Evolutionary conservation across 2,888 invertebrate species (phyloP).

Genomic region (Sinohyriopsis cumingii): DNA sequence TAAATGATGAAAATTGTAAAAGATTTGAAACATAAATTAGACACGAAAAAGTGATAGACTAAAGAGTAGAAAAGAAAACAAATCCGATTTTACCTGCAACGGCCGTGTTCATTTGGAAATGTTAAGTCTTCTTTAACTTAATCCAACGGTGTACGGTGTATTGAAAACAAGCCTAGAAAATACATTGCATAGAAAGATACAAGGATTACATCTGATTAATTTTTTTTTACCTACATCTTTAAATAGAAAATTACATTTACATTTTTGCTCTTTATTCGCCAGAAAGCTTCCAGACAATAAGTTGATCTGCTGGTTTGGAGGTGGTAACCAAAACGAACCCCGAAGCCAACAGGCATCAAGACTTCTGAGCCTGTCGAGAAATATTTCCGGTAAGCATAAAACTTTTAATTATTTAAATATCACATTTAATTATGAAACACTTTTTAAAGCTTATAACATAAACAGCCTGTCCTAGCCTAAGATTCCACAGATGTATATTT

Average conservation of each 20-base stretch:
- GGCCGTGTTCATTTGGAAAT: too few species aligned
- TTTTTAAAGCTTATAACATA: neutral
- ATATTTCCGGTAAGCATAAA: slow-evolving; percentile 23
- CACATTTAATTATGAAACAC: neutral
- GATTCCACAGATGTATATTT: too few species aligned
- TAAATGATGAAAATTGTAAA: too few species aligned
- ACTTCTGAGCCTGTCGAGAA: slow-evolving; percentile 18
- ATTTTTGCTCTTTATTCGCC: slow-evolving; percentile 4
- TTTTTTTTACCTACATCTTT: neutral
- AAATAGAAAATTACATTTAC: neutral
- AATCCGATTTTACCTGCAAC: too few species aligned
- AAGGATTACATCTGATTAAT: too few species aligned
- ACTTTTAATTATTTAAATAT: neutral
- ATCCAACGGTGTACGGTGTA: too few species aligned
- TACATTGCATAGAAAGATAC: too few species aligned
- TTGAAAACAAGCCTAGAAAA: too few species aligned
- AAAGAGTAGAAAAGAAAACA: too few species aligned
- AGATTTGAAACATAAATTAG: too few species aligned
- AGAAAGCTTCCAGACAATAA: slow-evolving; percentile 28
- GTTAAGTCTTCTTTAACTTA: too few species aligned
- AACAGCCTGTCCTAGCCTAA: neutral
- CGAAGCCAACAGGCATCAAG: slow-evolving; percentile 29
- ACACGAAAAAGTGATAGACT: too few species aligned
- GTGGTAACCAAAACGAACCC: slow-evolving; percentile 40
- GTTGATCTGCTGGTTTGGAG: slow-evolving; percentile 38